These are phyloP conservation scores for Potamilus streckersoni DNA, from an alignment of 1,140 invertebrate genomes.

Conservation along the genomic window DNA sequence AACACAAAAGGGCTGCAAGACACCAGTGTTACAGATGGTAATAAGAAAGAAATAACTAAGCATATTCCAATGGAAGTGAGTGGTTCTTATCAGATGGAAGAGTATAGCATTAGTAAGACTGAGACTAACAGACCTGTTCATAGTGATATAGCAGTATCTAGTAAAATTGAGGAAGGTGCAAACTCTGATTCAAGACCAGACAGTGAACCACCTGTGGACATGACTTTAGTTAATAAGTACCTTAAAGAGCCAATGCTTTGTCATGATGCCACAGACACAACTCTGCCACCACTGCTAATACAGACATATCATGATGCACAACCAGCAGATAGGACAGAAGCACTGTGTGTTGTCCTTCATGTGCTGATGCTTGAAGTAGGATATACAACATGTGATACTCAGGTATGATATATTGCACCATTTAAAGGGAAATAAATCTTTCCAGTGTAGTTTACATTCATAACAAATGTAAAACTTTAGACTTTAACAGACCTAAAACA, in stretches of 20 bases:
- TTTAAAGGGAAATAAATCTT: too few species aligned
- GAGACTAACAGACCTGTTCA: neutral
- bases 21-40: neutral
- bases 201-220: slow-evolving; percentile 15
- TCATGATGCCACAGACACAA: slow-evolving; percentile 17
- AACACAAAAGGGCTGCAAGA: neutral
- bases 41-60: neutral
- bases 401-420: too few species aligned
- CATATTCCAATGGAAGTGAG: neutral
- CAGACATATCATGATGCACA: slow-evolving; percentile 5
- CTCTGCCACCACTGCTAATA: slow-evolving; percentile 6
- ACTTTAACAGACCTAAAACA: too few species aligned
- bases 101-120: neutral
- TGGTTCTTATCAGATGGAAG: neutral
- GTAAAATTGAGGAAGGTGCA: neutral
- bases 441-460: too few species aligned
- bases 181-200: neutral
- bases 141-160: neutral
- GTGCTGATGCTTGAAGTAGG: slow-evolving; percentile 31
- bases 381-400: neutral
- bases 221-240: slow-evolving; percentile 16
- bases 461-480: too few species aligned
- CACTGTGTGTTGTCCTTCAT: slow-evolving; percentile 20
- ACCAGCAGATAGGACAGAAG: slow-evolving; percentile 8
- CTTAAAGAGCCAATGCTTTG: slow-evolving; percentile 29